A percentile compares a stretch with the other conserved stretches of the same genome.
These are phyloP conservation scores for Betta splendens DNA, from an alignment of 2,797 vertebrate species.

Conservation along the genomic window DNA sequence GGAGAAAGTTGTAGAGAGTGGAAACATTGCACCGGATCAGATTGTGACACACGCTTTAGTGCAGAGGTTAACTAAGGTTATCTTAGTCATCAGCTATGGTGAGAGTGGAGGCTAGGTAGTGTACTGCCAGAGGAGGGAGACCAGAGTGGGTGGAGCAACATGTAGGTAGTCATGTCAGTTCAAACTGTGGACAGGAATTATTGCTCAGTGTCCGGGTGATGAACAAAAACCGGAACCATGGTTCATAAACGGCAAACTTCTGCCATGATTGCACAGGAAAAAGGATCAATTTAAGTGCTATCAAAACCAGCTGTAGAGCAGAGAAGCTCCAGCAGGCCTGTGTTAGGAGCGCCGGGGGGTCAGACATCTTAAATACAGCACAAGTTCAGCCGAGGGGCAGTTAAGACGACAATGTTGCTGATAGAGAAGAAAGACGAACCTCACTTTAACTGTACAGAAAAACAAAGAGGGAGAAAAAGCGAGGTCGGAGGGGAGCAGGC, in stretches of 20 bases:
- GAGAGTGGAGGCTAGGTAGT: background rate
- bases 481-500: slow-evolving; percentile 7
- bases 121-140: no score
- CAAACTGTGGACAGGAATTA: slow-evolving; percentile 76
- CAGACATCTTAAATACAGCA: background rate
- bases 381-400: background rate
- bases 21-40: slow-evolving; percentile 66
- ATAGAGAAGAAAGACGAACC: background rate
- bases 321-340: background rate
- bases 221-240: slow-evolving; percentile 8
- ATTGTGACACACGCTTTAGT: slow-evolving; percentile 81
- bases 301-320: background rate
- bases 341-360: background rate
- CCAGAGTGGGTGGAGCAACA: slow-evolving; percentile 29
- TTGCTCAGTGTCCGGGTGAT: slow-evolving; percentile 83
- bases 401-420: background rate
- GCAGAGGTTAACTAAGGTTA: slow-evolving; percentile 56
- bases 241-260: slow-evolving; percentile 44
- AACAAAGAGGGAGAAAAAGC: slow-evolving; percentile 21
- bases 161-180: slow-evolving; percentile 72
- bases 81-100: slow-evolving; percentile 6
- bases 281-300: slow-evolving; percentile 16
- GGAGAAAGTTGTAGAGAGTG: slow-evolving; percentile 53
- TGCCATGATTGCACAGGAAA: slow-evolving; percentile 40
- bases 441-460: no score